Conservation (phyloP, 2,888 invertebrate species). For the Busseola fusca region DNA sequence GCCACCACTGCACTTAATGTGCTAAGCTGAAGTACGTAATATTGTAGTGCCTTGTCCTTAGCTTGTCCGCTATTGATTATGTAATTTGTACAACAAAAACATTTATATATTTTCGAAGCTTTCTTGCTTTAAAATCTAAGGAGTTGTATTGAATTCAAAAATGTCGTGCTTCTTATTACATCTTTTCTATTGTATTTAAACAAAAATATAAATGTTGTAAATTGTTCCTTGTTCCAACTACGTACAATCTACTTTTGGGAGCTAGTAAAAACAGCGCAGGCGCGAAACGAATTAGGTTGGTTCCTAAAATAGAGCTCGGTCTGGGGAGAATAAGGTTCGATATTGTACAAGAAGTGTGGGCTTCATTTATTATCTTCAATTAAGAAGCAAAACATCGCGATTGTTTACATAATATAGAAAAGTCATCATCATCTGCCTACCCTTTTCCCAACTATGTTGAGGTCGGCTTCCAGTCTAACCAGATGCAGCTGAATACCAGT, state of each 20-base stretch:
- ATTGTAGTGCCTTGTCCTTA: not conserved
- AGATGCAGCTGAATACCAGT: too few species aligned
- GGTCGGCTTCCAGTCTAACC: too few species aligned
- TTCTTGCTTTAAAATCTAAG: not conserved
- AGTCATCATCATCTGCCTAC: too few species aligned
- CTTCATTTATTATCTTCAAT: not conserved
- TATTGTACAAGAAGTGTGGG: not conserved
- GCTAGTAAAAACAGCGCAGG: not conserved
- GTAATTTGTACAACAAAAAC: not conserved
- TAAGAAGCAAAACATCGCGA: not conserved
- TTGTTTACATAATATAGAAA: constrained; percentile 2
- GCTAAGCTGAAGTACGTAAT: not conserved
- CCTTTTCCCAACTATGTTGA: too few species aligned
- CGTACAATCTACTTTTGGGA: not conserved
- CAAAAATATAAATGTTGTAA: not conserved
- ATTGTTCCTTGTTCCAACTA: not conserved
- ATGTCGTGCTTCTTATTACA: not conserved
- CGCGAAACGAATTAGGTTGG: not conserved
- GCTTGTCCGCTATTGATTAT: not conserved
- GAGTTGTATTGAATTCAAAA: not conserved
- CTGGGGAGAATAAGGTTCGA: constrained; percentile 12
- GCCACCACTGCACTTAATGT: too few species aligned
- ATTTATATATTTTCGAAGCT: not conserved
- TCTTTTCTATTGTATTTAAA: not conserved
- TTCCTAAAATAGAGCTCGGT: constrained; percentile 23